Evolutionary conservation across 2,888 invertebrate species (phyloP).

Genomic region (Vanessa cardui): DNA sequence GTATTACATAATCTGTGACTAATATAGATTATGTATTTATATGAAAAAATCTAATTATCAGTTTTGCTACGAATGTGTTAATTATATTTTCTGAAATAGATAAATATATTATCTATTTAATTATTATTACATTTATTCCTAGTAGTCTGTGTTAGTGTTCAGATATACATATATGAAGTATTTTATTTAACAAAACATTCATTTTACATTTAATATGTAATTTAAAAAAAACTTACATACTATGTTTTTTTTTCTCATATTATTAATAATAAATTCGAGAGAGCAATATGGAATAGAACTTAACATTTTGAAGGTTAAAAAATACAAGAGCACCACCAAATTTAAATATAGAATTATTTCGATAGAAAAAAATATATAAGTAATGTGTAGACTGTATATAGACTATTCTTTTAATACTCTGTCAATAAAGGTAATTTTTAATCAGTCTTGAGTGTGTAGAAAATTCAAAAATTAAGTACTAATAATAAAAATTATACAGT

Average conservation of each 20-base stretch:
- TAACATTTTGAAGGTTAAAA: slow-evolving; percentile 35
- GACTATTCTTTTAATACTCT: slow-evolving; percentile 4
- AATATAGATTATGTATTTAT: no score
- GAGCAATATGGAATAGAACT: slow-evolving; percentile 21
- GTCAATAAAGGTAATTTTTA: slow-evolving; percentile 42
- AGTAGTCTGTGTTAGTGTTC: not conserved
- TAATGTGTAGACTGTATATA: not conserved
- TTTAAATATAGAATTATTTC: slow-evolving; percentile 12
- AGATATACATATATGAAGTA: no score
- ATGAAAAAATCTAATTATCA: no score
- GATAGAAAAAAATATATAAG: not conserved
- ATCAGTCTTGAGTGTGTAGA: slow-evolving; percentile 60
- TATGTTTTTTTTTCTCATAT: not conserved
- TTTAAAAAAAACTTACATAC: not conserved
- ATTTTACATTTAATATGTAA: slow-evolving; percentile 12
- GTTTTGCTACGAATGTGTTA: no score
- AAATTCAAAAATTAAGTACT: slow-evolving; percentile 44
- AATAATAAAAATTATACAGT: slow-evolving; percentile 6
- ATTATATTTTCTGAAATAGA: no score
- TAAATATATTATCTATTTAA: no score
- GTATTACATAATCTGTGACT: no score
- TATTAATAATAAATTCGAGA: slow-evolving; percentile 38
- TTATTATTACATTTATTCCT: not conserved
- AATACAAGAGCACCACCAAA: slow-evolving; percentile 31
- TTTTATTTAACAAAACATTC: slow-evolving; percentile 10